Evolutionary conservation across 2,797 vertebrate species (phyloP).

Genomic region (Otus scops): DNA sequence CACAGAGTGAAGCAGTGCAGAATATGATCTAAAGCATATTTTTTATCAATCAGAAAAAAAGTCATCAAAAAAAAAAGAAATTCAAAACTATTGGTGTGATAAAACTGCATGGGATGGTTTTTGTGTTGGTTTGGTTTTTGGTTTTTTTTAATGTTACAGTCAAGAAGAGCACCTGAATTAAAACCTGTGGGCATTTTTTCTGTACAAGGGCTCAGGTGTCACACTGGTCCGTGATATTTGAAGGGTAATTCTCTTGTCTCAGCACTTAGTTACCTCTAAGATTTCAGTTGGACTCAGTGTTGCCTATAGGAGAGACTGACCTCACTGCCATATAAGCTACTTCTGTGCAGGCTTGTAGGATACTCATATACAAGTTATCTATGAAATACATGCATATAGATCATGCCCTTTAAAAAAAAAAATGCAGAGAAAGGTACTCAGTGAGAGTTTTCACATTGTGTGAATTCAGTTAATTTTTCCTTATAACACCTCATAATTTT

Average conservation of each 20-base stretch:
- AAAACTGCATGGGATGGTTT: background rate
- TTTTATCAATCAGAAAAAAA: background rate
- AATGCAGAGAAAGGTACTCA: background rate
- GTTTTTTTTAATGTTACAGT: background rate
- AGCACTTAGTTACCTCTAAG: background rate
- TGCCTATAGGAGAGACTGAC: background rate
- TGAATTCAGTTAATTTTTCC: constrained; percentile 64
- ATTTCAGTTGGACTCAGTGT: background rate
- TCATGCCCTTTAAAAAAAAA: background rate
- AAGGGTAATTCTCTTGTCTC: background rate
- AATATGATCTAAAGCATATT: background rate
- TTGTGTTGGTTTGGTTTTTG: background rate
- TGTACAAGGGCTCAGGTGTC: background rate
- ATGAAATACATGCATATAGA: background rate
- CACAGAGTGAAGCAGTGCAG: background rate
- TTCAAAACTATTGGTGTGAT: background rate
- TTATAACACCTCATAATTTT: constrained; percentile 72
- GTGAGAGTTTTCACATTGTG: constrained; percentile 47
- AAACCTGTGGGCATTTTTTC: background rate
- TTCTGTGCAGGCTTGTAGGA: background rate
- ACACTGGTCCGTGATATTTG: background rate
- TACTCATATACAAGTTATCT: background rate
- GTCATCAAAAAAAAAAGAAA: background rate
- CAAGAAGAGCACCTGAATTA: background rate
- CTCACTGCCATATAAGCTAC: background rate